Evolutionary conservation across 1,140 invertebrate genomes (phyloP).

Genomic region (Drosophila lacteicornis): DNA sequence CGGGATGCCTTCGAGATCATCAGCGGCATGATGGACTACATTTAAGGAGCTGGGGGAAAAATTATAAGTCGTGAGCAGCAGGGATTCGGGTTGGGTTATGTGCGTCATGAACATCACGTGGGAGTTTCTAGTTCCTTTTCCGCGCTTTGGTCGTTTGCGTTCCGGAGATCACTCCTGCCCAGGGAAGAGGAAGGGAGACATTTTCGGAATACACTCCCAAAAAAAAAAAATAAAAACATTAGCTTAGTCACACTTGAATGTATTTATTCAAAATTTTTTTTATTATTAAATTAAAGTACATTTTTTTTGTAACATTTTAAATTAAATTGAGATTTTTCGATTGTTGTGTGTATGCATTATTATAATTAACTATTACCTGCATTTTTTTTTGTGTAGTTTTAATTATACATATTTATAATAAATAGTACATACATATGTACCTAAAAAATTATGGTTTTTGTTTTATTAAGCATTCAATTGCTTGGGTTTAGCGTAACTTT

Average conservation of each 20-base stretch:
- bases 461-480: conserved; percentile 22
- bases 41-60: conserved; percentile 37
- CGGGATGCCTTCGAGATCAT: conserved; percentile 93
- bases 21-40: conserved; percentile 88
- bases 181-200: neutral
- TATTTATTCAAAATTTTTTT: conserved; percentile 9
- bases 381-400: conserved; percentile 39
- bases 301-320: conserved; percentile 8
- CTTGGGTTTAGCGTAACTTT: conserved; percentile 6
- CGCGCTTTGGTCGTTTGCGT: conserved; percentile 16
- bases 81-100: conserved; percentile 20
- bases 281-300: conserved; percentile 1
- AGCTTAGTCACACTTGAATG: neutral
- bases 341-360: conserved; percentile 7
- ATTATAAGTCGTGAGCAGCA: neutral
- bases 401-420: conserved; percentile 23
- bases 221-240: neutral
- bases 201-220: conserved; percentile 35
- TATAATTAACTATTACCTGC: conserved; percentile 8
- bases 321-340: conserved; percentile 1
- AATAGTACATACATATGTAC: conserved; percentile 25
- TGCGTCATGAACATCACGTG: neutral
- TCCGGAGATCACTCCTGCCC: conserved; percentile 23
- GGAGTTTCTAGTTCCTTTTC: conserved; percentile 29
- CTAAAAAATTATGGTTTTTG: conserved; percentile 28